Evolutionary conservation across 2,888 invertebrate species (phyloP), one percentile per base, ranked within the genome.

Genomic region (Chirona hameri): DNA sequence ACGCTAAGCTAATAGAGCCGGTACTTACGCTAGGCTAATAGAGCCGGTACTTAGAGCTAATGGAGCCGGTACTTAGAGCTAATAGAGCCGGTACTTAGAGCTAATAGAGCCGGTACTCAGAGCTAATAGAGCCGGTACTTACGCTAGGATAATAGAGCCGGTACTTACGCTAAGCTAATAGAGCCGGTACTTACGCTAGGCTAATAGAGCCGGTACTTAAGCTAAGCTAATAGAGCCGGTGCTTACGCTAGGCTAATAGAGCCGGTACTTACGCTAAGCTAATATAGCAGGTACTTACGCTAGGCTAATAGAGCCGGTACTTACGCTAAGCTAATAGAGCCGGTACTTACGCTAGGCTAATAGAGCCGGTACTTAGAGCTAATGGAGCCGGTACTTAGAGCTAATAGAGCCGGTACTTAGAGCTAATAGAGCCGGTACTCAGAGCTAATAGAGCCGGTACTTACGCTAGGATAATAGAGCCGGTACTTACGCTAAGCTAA

Each of bases 81-180:
- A 39, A 39, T 39, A 39, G 52, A 1, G 52, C 18, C 52, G 52
- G 12, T 18, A 52, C 87, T 88, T 87, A 94, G n/a, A n/a, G n/a
- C n/a, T n/a, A n/a, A n/a, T n/a, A n/a, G n/a, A n/a, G n/a, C n/a
- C n/a, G n/a, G n/a, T n/a, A n/a, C n/a, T n/a, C n/a, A n/a, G n/a
- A 39, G 39, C 39, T 39, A 39, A 39, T 39, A 39, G 52, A 1
- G 52, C 18, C 52, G 52, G 12, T 18, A 52, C 87, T 88, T 87
- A 94, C 94, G 90, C 92, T 93, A 0, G 93, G 91, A 86, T 93
- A 93, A 85, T 91, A 90, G n/a, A 96, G 90, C n/a, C n/a, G n/a
- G n/a, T n/a, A n/a, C n/a, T n/a, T n/a, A n/a, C n/a, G n/a, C n/a
- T n/a, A n/a, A 39, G 39, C 39, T 39, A 39, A 39, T 39, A 39